These are phyloP conservation scores for Upupa epops DNA, from an alignment of 2,113 vertebrate genomes.

Conservation along the genomic window DNA sequence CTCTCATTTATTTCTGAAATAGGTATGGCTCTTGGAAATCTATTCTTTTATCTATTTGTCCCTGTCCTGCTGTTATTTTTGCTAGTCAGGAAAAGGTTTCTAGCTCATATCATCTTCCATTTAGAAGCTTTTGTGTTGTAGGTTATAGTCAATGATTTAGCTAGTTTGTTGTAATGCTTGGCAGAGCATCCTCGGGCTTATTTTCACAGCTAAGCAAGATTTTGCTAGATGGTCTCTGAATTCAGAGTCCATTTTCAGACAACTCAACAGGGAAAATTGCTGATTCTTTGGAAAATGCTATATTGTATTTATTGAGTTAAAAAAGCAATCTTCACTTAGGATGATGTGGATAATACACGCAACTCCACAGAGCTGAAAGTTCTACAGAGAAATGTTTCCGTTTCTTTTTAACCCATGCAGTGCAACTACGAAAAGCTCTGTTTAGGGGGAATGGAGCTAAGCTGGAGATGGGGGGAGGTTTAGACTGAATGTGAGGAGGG, in stretches of 20 bases:
- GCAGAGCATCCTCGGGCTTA: constrained; percentile 69
- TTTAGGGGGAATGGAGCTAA: too few relatives aligned
- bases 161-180: constrained; percentile 64
- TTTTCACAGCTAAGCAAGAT: constrained; percentile 79
- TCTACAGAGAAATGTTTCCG: not conserved
- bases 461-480: too few relatives aligned
- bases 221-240: constrained; percentile 73
- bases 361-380: not conserved
- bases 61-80: constrained; percentile 40
- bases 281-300: constrained; percentile 68
- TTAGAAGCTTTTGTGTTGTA: constrained; percentile 69
- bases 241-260: constrained; percentile 67
- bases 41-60: constrained; percentile 37
- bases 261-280: constrained; percentile 63
- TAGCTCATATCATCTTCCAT: constrained; percentile 58
- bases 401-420: not conserved
- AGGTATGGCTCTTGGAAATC: not conserved
- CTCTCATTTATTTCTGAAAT: not conserved
- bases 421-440: not conserved
- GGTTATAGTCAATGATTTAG: constrained; percentile 73
- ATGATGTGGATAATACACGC: not conserved
- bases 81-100: constrained; percentile 58
- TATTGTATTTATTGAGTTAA: constrained; percentile 29
- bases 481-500: too few relatives aligned
- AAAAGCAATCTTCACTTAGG: constrained; percentile 16